Evolutionary conservation across 2,797 vertebrate genomes (phyloP).

Genomic region (Muraenolepis orangiensis): DNA sequence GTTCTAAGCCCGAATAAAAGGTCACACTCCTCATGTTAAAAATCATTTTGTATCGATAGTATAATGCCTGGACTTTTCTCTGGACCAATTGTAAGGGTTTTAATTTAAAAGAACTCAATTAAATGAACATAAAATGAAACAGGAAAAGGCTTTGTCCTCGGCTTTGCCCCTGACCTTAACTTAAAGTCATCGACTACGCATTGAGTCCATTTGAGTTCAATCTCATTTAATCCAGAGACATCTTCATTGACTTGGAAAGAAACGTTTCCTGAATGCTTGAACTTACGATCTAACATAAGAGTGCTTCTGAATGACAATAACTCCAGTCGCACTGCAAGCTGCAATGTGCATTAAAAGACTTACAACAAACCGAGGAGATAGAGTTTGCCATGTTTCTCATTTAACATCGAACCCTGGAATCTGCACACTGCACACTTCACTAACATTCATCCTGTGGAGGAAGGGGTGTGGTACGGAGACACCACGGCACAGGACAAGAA

Average conservation of each 20-base stretch:
- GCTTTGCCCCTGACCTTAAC: neutral
- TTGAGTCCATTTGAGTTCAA: conserved; percentile 6
- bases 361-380: neutral
- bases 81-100: neutral
- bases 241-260: conserved; percentile 47
- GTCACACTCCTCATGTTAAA: neutral
- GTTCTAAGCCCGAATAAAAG: neutral
- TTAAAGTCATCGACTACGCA: neutral
- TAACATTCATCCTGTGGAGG: neutral
- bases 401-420: too few relatives aligned
- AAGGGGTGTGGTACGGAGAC: too few relatives aligned
- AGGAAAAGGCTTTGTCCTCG: neutral
- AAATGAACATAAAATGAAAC: neutral
- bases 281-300: conserved; percentile 39
- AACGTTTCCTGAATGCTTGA: conserved; percentile 44
- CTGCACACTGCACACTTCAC: too few relatives aligned
- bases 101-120: neutral
- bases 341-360: neutral
- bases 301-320: conserved; percentile 36
- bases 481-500: too few relatives aligned
- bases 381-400: neutral
- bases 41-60: neutral
- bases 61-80: too few relatives aligned
- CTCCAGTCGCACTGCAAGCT: conserved; percentile 12
- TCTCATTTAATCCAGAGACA: conserved; percentile 46